These are phyloP conservation scores for Laticauda colubrina DNA, from an alignment of 2,113 vertebrate species.

Conservation along the genomic window DNA sequence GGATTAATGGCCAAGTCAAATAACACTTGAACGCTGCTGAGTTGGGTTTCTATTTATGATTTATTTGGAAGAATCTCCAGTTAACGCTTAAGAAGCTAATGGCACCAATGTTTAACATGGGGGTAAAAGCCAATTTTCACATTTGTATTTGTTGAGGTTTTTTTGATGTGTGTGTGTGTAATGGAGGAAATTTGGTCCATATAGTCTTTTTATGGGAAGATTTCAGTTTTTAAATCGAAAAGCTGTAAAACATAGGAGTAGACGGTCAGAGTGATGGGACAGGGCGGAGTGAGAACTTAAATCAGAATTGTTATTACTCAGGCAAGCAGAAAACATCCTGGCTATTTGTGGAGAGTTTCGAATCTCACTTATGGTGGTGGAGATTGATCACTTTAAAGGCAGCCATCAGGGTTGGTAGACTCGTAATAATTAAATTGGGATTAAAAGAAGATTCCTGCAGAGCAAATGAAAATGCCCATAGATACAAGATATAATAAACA, in stretches of 20 bases:
- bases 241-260: slow-evolving; percentile 22
- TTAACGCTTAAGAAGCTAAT: slow-evolving; percentile 34
- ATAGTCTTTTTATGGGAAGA: slow-evolving; percentile 34
- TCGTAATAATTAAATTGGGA: slow-evolving; percentile 24
- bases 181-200: slow-evolving; percentile 49
- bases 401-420: slow-evolving; percentile 34
- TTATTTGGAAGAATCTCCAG: slow-evolving; percentile 20
- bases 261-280: slow-evolving; percentile 33
- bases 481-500: slow-evolving; percentile 39
- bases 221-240: slow-evolving; percentile 17
- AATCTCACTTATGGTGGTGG: slow-evolving; percentile 48
- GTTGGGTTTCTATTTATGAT: not conserved
- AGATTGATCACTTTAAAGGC: slow-evolving; percentile 36
- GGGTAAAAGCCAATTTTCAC: slow-evolving; percentile 28
- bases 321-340: slow-evolving; percentile 61
- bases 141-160: not conserved
- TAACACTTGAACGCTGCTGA: slow-evolving; percentile 29
- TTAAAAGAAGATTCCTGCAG: slow-evolving; percentile 43
- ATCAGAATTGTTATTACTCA: slow-evolving; percentile 52
- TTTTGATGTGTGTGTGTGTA: not conserved
- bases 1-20: slow-evolving; percentile 41
- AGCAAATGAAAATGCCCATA: slow-evolving; percentile 50
- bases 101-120: slow-evolving; percentile 14
- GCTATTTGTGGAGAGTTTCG: slow-evolving; percentile 39
- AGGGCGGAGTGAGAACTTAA: slow-evolving; percentile 38